Conservation (phyloP, 2,113 vertebrate species). For the Leucoraja erinaceus region DNA sequence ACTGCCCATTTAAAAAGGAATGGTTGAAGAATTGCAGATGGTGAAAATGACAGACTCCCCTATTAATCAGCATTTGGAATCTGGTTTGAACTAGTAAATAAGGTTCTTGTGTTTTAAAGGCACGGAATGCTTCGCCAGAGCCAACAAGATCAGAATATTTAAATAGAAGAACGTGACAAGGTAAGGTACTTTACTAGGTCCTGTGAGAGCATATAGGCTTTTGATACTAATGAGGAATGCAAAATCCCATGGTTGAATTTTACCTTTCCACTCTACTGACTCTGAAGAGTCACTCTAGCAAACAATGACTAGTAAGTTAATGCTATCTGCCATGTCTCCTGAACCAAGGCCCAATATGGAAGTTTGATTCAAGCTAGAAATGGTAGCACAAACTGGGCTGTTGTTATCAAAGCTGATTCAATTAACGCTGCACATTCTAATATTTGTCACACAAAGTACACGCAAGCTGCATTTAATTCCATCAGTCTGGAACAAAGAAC, state of each 20-base stretch:
- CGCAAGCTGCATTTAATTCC: background rate
- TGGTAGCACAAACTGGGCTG: background rate
- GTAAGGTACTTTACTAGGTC: background rate
- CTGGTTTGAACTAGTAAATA: background rate
- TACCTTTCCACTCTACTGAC: background rate
- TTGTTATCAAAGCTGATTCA: slow-evolving; percentile 5
- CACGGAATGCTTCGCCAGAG: background rate
- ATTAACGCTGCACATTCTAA: slow-evolving; percentile 3
- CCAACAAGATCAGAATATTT: slow-evolving; percentile 12
- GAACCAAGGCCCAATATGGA: background rate
- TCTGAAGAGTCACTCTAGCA: background rate
- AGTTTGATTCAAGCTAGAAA: background rate
- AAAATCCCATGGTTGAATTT: background rate
- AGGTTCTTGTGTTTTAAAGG: background rate
- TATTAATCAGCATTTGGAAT: slow-evolving; percentile 21
- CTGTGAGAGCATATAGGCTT: background rate
- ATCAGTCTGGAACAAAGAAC: background rate
- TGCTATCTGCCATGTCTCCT: background rate
- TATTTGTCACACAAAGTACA: slow-evolving; percentile 23
- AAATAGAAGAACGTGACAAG: background rate
- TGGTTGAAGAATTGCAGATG: slow-evolving; percentile 7
- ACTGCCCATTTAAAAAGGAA: background rate
- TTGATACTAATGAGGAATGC: background rate
- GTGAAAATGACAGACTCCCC: background rate
- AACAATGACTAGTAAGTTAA: background rate